Base-by-base conservation (phyloP, 2,113 vertebrate species). In the Tautogolabrus adspersus region DNA sequence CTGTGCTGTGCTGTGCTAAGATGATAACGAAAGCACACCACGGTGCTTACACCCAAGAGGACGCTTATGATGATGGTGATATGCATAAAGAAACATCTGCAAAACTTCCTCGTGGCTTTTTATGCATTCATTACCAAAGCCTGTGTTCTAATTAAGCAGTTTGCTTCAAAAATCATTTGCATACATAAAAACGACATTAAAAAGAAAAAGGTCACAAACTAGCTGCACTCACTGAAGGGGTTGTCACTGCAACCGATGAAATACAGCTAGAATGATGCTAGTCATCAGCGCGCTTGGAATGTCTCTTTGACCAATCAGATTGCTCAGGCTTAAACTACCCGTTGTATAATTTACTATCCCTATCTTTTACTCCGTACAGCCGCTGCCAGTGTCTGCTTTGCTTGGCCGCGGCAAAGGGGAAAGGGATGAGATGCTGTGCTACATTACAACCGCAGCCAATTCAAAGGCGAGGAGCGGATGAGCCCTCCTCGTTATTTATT, bases 401-500 rank as follows among this genome's bases (percentile, higher is more conserved):
- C 73, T 87, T 84, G 84, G 80, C 84, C 3, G 60, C 23, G 61
- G 64, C 79, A 10, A 66, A 66, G 64, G 49, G 18, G 10, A 10
- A 34, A 34, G 58, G 46, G 81, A 82, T 62, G 80, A 81, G 78
- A 58, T 55, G 75, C 21, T 75, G 66, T n/a, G 64, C 73, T 72
- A 38, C 70, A 64, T 77, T 74, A 61, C 77, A 77, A 68, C 75
- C 5, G 57, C 70, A 60, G 69, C 88, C 88, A 82, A 73, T 68
- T 75, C 12, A 10, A 52, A 52, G 49, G 19, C 61, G 72, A 70
- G 18, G 40, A 60, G 46, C 60, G 57, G 1, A 81, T 65, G 75
- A 88, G 79, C 63, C 61, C 22, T 69, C n/a, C 58, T 84, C 54
- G 81, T 90, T 73, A 86, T 89, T 87, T 81, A 88, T 86, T 86